These are phyloP conservation scores for Pachypsylla venusta DNA, from an alignment of 1,140 invertebrate species.

Conservation along the genomic window DNA sequence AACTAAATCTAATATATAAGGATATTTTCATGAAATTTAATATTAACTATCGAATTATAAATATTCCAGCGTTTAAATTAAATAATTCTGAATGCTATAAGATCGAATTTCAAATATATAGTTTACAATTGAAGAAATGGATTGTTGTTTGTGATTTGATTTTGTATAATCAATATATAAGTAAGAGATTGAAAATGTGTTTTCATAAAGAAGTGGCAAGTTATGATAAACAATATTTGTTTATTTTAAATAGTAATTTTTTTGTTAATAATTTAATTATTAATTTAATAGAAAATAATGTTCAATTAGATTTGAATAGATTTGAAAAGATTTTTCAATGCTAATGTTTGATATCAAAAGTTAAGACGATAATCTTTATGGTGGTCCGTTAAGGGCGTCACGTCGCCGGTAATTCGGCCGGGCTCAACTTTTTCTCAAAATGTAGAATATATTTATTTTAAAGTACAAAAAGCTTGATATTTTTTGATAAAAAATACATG, in stretches of 20 bases:
- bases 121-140: slow-evolving; percentile 37
- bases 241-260: neutral
- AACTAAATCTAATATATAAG: slow-evolving; percentile 32
- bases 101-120: slow-evolving; percentile 49
- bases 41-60: slow-evolving; percentile 42
- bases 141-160: slow-evolving; percentile 48
- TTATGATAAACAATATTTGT: neutral
- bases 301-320: neutral
- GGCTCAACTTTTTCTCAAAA: too few species aligned
- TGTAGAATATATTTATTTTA: too few species aligned
- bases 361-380: too few species aligned
- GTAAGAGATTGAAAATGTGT: slow-evolving; percentile 44
- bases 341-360: too few species aligned
- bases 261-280: neutral
- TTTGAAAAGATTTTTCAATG: neutral
- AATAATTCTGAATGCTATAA: slow-evolving; percentile 41
- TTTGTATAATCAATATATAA: slow-evolving; percentile 43
- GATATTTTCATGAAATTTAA: slow-evolving; percentile 39
- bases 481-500: too few species aligned
- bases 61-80: slow-evolving; percentile 37
- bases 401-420: too few species aligned
- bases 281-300: neutral
- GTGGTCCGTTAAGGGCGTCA: too few species aligned
- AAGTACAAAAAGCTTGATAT: too few species aligned
- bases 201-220: slow-evolving; percentile 29